Conservation (phyloP, 1,140 invertebrate species). For the Elymnias hypermnestra region DNA sequence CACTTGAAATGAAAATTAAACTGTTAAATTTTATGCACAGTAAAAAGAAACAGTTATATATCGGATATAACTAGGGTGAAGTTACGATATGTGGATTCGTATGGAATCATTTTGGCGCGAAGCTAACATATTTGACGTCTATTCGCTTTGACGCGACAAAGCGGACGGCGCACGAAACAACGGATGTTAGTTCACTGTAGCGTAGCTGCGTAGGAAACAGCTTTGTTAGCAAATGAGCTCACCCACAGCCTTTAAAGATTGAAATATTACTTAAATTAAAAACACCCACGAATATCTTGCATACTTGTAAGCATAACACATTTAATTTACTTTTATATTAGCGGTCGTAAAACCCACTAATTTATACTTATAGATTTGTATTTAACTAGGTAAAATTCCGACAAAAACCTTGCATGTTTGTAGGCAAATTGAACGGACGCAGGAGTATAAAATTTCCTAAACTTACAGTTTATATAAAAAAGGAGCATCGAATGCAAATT, state of each 20-base stretch:
- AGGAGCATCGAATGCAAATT: too few relatives aligned
- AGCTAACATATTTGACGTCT: conserved; percentile 34
- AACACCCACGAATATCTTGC: too few relatives aligned
- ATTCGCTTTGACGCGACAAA: conserved; percentile 26
- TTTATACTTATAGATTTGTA: too few relatives aligned
- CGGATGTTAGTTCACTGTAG: too few relatives aligned
- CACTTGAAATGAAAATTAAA: conserved; percentile 35
- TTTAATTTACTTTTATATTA: too few relatives aligned
- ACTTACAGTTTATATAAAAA: too few relatives aligned
- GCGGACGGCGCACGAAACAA: conserved; percentile 26
- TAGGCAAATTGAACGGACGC: too few relatives aligned
- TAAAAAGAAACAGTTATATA: conserved; percentile 41
- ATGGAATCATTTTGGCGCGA: conserved; percentile 45
- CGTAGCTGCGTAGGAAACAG: conserved; percentile 16
- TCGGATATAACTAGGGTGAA: conserved; percentile 26
- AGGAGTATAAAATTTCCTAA: too few relatives aligned
- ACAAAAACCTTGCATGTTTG: too few relatives aligned
- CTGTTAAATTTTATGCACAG: conserved; percentile 39
- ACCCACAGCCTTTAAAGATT: conserved; percentile 3
- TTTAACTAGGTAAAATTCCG: too few relatives aligned
- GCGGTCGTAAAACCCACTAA: too few relatives aligned
- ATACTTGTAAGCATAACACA: too few relatives aligned
- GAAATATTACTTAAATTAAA: neutral
- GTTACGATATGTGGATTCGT: conserved; percentile 34
- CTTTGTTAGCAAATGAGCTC: conserved; percentile 22